Evolutionary conservation across 1,140 invertebrate genomes (phyloP).

Genomic region (Copidosoma floridanum): DNA sequence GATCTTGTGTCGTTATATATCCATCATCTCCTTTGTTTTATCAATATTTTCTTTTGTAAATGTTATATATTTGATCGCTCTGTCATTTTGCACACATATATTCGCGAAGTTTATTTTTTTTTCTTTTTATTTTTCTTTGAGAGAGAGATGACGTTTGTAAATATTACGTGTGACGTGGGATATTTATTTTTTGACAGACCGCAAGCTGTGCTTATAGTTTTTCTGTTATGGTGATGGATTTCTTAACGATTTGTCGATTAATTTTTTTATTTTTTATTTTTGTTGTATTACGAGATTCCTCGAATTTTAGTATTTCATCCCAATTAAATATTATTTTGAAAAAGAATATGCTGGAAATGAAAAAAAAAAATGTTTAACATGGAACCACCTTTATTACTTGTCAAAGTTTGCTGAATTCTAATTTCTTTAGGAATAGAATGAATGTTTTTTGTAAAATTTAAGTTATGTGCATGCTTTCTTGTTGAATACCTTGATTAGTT

Average conservation of each 20-base stretch:
- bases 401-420: conserved; percentile 53
- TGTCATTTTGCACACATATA: conserved; percentile 11
- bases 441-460: conserved; percentile 1
- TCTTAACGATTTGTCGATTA: conserved; percentile 10
- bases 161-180: conserved; percentile 15
- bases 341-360: background rate
- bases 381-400: conserved; percentile 56
- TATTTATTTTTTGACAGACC: conserved; percentile 3
- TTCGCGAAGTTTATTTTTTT: background rate
- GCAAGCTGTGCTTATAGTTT: conserved; percentile 21
- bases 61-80: background rate
- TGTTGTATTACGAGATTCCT: background rate
- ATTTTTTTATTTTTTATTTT: conserved; percentile 4
- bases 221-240: conserved; percentile 43
- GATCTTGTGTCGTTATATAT: conserved; percentile 36
- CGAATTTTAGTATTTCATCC: too few species aligned
- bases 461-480: conserved; percentile 1
- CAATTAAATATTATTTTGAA: background rate
- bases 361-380: conserved; percentile 36
- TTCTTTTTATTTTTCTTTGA: too few species aligned
- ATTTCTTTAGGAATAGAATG: conserved; percentile 42
- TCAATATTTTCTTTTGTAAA: conserved; percentile 6
- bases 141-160: background rate
- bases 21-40: conserved; percentile 29
- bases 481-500: too few species aligned